Evolutionary conservation across 2,797 vertebrate genomes (phyloP).

Genomic region (Hippoglossus hippoglossus): DNA sequence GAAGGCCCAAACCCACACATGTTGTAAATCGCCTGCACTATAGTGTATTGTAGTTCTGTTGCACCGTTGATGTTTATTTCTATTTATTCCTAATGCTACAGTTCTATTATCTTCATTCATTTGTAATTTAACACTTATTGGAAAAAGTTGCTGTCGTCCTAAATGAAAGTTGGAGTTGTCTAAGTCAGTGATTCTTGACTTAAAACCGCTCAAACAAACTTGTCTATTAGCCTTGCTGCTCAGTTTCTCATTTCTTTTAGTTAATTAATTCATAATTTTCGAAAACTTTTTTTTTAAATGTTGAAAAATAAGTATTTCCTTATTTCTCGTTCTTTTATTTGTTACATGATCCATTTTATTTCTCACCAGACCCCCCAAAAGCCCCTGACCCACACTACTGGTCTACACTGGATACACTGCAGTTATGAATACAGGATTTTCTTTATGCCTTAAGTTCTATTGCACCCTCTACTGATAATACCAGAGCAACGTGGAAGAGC

Average conservation of each 20-base stretch:
- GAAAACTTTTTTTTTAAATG: too few species aligned
- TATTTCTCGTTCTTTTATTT: background rate
- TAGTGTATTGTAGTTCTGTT: background rate
- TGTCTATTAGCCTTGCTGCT: background rate
- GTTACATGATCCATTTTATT: background rate
- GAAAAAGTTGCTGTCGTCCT: background rate
- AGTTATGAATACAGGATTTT: background rate
- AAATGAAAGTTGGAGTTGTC: background rate
- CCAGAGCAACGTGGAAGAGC: slow-evolving; percentile 10
- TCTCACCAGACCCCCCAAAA: background rate
- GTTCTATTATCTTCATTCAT: background rate
- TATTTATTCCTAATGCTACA: background rate
- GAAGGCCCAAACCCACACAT: background rate
- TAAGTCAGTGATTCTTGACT: background rate
- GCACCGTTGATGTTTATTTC: background rate
- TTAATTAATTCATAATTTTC: background rate
- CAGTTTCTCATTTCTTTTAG: background rate
- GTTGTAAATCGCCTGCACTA: background rate
- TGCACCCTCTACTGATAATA: slow-evolving; percentile 46
- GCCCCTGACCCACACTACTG: background rate
- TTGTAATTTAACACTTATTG: background rate
- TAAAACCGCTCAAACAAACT: too few species aligned
- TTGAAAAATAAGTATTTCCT: too few species aligned
- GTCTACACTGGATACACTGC: background rate
- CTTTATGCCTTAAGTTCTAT: slow-evolving; percentile 5